Evolutionary conservation across 2,797 vertebrate species (phyloP).

Genomic region (Dendrocincla tyrannina): DNA sequence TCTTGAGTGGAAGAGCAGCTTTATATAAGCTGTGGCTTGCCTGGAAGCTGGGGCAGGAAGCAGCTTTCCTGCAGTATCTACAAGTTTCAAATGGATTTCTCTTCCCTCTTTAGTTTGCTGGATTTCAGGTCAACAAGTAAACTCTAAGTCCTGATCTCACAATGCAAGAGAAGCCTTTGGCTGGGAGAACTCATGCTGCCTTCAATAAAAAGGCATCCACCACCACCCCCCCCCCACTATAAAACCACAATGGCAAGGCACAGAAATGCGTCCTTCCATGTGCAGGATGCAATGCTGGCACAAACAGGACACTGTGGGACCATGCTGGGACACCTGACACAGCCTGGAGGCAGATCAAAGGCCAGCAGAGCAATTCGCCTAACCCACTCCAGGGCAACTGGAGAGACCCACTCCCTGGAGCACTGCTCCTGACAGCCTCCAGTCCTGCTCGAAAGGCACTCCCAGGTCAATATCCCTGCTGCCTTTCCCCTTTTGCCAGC

Average conservation of each 20-base stretch:
- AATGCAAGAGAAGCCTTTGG: not conserved
- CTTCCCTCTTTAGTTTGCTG: not conserved
- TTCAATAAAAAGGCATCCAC: not conserved
- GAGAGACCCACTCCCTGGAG: not conserved
- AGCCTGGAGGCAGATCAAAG: not conserved
- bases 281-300: not conserved
- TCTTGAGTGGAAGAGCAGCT: conserved; percentile 46
- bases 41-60: conserved; percentile 28
- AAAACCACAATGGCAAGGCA: not conserved
- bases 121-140: conserved; percentile 36
- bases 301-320: not conserved
- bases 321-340: rapidly evolving
- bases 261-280: not conserved
- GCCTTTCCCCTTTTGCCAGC: not conserved
- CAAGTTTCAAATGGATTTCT: conserved; percentile 22
- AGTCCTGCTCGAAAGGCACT: not conserved
- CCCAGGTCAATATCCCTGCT: not conserved
- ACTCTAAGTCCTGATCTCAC: not conserved
- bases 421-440: not conserved
- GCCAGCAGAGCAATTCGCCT: not conserved
- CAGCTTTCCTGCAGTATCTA: conserved; percentile 28
- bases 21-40: conserved; percentile 48
- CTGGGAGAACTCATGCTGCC: not conserved
- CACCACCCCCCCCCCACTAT: not conserved
- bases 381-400: not conserved